Evolutionary conservation across 2,113 vertebrate genomes (phyloP), one percentile per base, ranked within the genome.

Genomic region (Tupaia tana): DNA sequence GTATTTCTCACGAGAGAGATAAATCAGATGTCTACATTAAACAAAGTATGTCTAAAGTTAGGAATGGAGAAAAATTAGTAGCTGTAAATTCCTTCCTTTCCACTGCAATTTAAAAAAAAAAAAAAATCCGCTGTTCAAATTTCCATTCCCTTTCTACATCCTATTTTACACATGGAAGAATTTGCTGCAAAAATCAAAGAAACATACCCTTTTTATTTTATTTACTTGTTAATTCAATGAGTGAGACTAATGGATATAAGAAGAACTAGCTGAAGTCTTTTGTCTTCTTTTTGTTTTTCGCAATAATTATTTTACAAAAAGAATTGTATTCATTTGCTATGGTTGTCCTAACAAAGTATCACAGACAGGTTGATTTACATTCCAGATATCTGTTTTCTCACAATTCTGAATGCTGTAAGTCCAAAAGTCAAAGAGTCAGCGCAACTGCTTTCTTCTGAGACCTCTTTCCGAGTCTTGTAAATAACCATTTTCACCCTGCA

Each of bases 11-110:
- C 34, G 77, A 77, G 15, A 92, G 79, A 93, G 71, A 22, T 95
- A 85, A 97, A 31, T 90, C 85, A 83, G 59, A 83, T 86, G 70
- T 80, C 79, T 92, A 61, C 66, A 86, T 67, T 86, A 91, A 81
- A 89, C 75, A 88, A 88, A 77, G 89, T 52, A 77, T 74, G 59
- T 63, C 11, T 69, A 43, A 69, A 86, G 66, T 73, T 96, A 69
- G 59, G 43, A 77, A 96, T 78, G 61, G 64, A 19, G 24, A 66
- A 80, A 95, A 95, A 70, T n/a, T 22, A 89, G 79, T 91, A 61
- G 1, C 59, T 87, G 52, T 52, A 67, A 83, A 58, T 81, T 84
- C 7, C 14, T 43, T 18, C 64, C 7, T 43, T 24, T 16, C 7
- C 22, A 34, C 6, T 79, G 67, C 2, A 92, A 59, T 63, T 69